Base-by-base conservation (phyloP, 2,797 vertebrate species). In the Hippocampus kuda region DNA sequence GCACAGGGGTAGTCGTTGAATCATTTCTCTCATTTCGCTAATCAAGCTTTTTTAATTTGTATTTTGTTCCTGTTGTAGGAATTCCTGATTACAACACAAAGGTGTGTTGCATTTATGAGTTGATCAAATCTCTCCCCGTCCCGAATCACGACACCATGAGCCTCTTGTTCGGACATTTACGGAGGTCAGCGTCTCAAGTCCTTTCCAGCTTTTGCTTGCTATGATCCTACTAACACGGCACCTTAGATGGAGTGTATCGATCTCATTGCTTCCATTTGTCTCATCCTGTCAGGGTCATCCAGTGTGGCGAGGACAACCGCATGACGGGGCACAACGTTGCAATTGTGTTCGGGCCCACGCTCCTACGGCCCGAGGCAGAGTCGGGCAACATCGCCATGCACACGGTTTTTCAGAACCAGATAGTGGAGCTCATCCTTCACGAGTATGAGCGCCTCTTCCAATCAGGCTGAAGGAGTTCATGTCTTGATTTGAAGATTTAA, bases 341-440 rank as follows among this genome's bases (percentile, higher is more conserved):
- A 1, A 99, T 99, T 0, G 95, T 98, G 34, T 98, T 98, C 0
- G 96, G 96, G 16, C 97, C 97, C 56, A 98, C 97, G 0, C 88
- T 98, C 72, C 93, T 99, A 61, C 90, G 92, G 26, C 94, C 95
- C 0, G 93, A 94, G 71, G 84, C 65, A 0, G 95, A 98, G 84
- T 91, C 92, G 0, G 59, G 77, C n/a, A 97, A 91, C 90, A 93
- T 98, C 80, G 87, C 96, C 48, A 91, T 96, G 91, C 89, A 94
- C 88, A 98, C 95, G 94, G 93, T 97, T 76, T 97, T 93, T 84
- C 97, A 99, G 91, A 99, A 96, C 90, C 96, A 98, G 89, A 94
- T 98, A 56, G 95, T 98, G 65, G 96, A 98, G 80, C 90, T 94
- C 68, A 88, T 97, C 79, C 91, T 99, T 65, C 93, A 91, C 30